Percentiles rank a stretch among this genome's conserved stretches.
These are phyloP conservation scores for Adoxophyes honmai DNA, from an alignment of 1,140 invertebrate genomes.

Conservation along the genomic window DNA sequence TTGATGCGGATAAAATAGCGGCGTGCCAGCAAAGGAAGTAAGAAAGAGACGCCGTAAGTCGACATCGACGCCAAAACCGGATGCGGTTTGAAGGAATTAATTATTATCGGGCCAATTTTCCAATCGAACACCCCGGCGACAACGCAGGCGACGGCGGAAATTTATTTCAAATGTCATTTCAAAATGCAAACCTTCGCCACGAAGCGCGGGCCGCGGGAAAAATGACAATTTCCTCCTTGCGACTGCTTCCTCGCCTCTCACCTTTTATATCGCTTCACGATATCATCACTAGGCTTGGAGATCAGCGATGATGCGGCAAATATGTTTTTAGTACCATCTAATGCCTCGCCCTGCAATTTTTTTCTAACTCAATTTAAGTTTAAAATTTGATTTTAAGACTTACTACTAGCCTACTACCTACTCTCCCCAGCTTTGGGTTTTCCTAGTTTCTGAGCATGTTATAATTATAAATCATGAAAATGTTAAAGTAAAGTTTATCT, in stretches of 20 bases:
- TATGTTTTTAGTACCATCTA: too few relatives aligned
- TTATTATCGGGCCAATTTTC: conserved; percentile 69
- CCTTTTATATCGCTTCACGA: conserved; percentile 2
- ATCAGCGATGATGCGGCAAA: background rate
- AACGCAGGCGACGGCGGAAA: conserved; percentile 46
- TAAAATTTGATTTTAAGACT: too few relatives aligned
- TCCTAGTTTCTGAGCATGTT: too few relatives aligned
- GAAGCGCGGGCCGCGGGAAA: conserved; percentile 27
- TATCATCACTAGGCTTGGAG: background rate
- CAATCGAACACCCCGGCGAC: conserved; percentile 55
- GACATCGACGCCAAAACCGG: conserved; percentile 30
- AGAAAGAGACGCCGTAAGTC: conserved; percentile 12
- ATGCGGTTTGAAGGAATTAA: conserved; percentile 57
- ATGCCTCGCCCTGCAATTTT: too few relatives aligned
- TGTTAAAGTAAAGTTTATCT: too few relatives aligned
- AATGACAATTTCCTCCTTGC: conserved; percentile 45
- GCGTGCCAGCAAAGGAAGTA: conserved; percentile 24
- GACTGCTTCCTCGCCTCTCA: conserved; percentile 17
- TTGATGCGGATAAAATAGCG: conserved; percentile 6
- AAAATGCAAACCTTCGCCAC: conserved; percentile 41
- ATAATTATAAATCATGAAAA: too few relatives aligned
- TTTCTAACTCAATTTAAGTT: too few relatives aligned
- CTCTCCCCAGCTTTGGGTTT: too few relatives aligned
- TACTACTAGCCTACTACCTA: too few relatives aligned
- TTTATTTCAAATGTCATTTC: conserved; percentile 67